Conservation (phyloP, 2,113 vertebrate species). For the Noturus placidus region DNA sequence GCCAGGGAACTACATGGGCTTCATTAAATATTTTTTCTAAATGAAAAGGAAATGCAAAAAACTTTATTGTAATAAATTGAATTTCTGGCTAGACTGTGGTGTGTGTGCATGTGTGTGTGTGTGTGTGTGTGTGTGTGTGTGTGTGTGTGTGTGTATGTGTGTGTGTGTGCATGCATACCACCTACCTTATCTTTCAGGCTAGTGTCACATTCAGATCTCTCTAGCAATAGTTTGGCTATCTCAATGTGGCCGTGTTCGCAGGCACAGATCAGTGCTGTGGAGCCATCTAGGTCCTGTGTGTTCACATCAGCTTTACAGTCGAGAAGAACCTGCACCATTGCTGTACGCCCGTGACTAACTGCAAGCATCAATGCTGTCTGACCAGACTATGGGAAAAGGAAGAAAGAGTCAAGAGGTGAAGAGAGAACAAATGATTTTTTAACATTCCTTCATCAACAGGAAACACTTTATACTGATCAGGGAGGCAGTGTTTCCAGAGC, state of each 20-base stretch:
- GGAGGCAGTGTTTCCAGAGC: no score
- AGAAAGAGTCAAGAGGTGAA: background rate
- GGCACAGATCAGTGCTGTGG: constrained; percentile 88
- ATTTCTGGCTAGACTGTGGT: background rate
- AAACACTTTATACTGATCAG: background rate
- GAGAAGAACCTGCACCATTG: constrained; percentile 84
- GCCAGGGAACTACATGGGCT: background rate
- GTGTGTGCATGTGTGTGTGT: background rate
- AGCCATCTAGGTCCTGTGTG: constrained; percentile 82
- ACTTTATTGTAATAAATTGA: background rate
- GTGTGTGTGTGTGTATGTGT: background rate
- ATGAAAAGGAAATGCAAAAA: background rate
- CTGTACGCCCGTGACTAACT: constrained; percentile 83
- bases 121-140: background rate
- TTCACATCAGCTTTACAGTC: constrained; percentile 77
- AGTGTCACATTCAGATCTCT: constrained; percentile 74
- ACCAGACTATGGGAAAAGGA: constrained; percentile 71
- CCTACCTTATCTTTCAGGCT: constrained; percentile 80
- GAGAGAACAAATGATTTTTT: background rate
- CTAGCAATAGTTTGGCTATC: constrained; percentile 81
- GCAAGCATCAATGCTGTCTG: constrained; percentile 91
- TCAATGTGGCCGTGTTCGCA: constrained; percentile 86
- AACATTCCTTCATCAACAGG: background rate
- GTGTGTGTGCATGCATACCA: constrained; percentile 1
- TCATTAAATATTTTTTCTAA: background rate